Base-by-base conservation (phyloP, 23 tunicate species). In the Botrylloides violaceus region DNA sequence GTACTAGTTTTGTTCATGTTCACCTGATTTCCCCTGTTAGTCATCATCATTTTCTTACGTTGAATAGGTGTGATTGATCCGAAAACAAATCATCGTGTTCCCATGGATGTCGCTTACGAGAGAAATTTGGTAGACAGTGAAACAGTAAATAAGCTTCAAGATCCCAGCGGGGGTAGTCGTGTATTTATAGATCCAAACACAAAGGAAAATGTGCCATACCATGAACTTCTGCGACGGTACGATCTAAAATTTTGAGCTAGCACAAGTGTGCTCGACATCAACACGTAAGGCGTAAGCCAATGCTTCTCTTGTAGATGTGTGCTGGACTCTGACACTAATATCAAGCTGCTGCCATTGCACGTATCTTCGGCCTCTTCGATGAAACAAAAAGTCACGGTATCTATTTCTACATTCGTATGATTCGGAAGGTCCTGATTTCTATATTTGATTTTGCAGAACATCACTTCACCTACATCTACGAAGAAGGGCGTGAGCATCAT, bases 121-220 rank as follows among this genome's bases (percentile, higher is more conserved):
- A 82, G 99, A 0, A 95, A 95, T 47, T 60, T 95, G 49, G 79
- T 83, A 65, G 99, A 95, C 38, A 59, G 79, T 56, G 76, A 81
- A 39, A 49, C 86, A 48, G 49, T 82, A 56, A 64, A 75, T 5
- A 75, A 86, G 25, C 71, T 95, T 28, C 84, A 95, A 32, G 86
- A 79, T 47, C 95, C 88, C 21, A 71, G 75, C 2, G 86, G 87
- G 47, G 96, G 86, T 26, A 82, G 82, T 7, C 75, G 81, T 63
- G 86, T 86, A 61, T 95, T 87, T 70, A 73, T 83, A 71, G 99
- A 95, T 75, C 99, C 99, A 12, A 95, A 87, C 79, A 95, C 99
- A 1, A 82, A 82, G 15, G 96, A 95, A 58, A 87, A 87, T 58
- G 60, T 95, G 20, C 82, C 89, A 25, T 95, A 95, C 70, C 73